These are phyloP conservation scores for Rhingia campestris DNA, from an alignment of 2,888 invertebrate species.

Conservation along the genomic window DNA sequence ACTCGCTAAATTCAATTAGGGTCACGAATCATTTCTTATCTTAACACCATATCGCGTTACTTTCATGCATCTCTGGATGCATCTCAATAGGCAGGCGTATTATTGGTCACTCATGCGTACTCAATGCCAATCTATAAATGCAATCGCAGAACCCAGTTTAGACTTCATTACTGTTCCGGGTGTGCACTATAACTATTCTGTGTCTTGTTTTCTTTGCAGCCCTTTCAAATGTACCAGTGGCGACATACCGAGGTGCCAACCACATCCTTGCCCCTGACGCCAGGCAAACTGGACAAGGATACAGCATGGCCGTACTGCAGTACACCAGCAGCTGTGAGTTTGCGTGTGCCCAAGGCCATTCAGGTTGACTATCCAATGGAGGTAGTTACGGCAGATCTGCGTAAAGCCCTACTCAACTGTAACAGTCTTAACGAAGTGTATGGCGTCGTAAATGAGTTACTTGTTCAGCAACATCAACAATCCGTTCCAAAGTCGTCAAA, in stretches of 20 bases:
- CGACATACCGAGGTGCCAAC: conserved; percentile 89
- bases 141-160: conserved; percentile 2
- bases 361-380: conserved; percentile 71
- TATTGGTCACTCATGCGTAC: conserved; percentile 42
- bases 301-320: conserved; percentile 88
- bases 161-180: conserved; percentile 20
- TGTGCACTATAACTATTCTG: not conserved
- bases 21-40: conserved; percentile 15
- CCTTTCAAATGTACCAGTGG: conserved; percentile 96
- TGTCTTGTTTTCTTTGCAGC: conserved; percentile 83
- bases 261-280: conserved; percentile 88
- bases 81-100: conserved; percentile 16
- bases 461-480: conserved; percentile 77
- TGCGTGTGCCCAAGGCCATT: conserved; percentile 74
- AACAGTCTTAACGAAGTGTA: conserved; percentile 80
- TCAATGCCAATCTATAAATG: conserved; percentile 40
- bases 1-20: not conserved
- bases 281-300: conserved; percentile 87
- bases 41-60: conserved; percentile 42
- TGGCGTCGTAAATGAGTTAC: conserved; percentile 79
- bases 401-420: conserved; percentile 79
- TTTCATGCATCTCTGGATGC: conserved; percentile 15
- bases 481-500: conserved; percentile 77
- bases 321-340: conserved; percentile 76
- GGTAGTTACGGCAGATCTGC: conserved; percentile 74